Evolutionary conservation across 2,113 vertebrate genomes (phyloP), one percentile per base, ranked within the genome.

Genomic region (Glareola pratincola): DNA sequence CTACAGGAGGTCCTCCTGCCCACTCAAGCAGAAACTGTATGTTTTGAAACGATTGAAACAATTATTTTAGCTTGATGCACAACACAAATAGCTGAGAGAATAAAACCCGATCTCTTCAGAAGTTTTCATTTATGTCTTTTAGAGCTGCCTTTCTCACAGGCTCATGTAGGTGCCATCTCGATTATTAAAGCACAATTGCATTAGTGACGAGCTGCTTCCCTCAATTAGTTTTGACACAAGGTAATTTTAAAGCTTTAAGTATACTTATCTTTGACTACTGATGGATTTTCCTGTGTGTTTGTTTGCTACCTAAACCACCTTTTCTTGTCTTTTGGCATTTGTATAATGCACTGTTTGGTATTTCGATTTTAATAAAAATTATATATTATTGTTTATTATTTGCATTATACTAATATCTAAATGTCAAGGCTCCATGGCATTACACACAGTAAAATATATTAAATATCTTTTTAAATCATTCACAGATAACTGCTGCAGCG

Each of bases 51-150:
- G 7, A 43, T 60, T 67, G 5, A 0, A 93, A 91, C 88, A 84
- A 97, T 98, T 97, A 97, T 92, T 98, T 97, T 97, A 97, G 96
- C 86, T 67, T 78, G 91, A 18, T 94, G 97, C 96, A 97, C 94
- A 94, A 19, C 88, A 96, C 91, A 91, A 97, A 97, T 87, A 97
- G 82, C 93, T 96, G 86, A 67, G 88, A 90, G 90, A 92, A 72
- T 74, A 83, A 97, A 97, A 41, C 60, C 63, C 10, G 0, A 90
- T 90, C 87, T 82, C 77, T 96, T 83, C 92, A 91, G 90, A 96
- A 98, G 96, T 97, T 97, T 96, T 92, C n/a, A 59, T 96, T 75
- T 93, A 74, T 94, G 59, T 22, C 90, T 97, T 88, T 27, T 80
- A 88, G 64, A 88, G 45, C 76, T 86, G 82, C 94, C 87, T 96